A percentile compares a stretch with the other conserved stretches of the same genome.
These are phyloP conservation scores for Punctoribates punctum DNA, from an alignment of 2,888 invertebrate genomes.

Conservation along the genomic window DNA sequence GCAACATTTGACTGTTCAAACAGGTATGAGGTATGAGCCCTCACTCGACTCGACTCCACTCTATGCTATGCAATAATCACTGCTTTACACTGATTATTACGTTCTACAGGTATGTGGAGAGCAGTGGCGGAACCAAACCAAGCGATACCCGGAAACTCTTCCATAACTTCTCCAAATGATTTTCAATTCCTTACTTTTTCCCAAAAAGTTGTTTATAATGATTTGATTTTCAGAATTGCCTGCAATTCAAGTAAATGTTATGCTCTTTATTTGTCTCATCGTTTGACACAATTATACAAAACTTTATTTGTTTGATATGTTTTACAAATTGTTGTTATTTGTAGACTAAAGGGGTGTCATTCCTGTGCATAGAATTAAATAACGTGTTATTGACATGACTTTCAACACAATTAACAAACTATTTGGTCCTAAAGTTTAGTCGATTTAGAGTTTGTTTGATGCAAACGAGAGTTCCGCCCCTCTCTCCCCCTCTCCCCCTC, in stretches of 20 bases:
- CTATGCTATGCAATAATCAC: conserved; percentile 33
- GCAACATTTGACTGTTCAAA: conserved; percentile 23
- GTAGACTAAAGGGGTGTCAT: no score
- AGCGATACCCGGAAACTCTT: conserved; percentile 22
- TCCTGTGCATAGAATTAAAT: no score
- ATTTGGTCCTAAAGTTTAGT: neutral
- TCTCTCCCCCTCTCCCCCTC: no score
- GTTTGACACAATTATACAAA: no score
- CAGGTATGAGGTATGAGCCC: conserved; percentile 12
- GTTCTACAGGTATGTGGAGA: neutral
- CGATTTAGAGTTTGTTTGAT: neutral
- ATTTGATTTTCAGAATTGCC: no score
- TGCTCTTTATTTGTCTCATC: no score
- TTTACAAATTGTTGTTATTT: no score
- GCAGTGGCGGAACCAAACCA: conserved; percentile 26
- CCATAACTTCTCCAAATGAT: neutral
- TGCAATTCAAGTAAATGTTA: no score
- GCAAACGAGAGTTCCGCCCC: neutral
- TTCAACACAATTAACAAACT: neutral
- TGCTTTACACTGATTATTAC: neutral
- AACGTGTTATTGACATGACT: neutral
- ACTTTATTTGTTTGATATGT: no score
- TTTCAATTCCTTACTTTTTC: neutral
- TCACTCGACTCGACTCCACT: neutral
- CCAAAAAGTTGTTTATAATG: neutral